Base-by-base conservation (phyloP, 2,797 vertebrate species). In the Arvicola amphibius region DNA sequence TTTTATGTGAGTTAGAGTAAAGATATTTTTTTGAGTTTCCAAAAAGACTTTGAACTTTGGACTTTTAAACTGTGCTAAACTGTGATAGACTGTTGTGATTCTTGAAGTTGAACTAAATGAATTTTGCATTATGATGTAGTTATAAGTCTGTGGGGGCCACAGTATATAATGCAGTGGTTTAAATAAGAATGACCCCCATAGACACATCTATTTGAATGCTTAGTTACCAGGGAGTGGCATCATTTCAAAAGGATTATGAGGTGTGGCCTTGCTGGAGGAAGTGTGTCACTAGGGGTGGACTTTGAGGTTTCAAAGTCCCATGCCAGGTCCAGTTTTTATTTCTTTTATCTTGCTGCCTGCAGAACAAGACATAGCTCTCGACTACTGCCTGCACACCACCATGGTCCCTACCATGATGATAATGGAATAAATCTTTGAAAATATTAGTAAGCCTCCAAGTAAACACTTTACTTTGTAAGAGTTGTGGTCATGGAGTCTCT, bases 81-180 rank as follows among this genome's bases (percentile, higher is more conserved):
- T 59, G 21, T 59, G 56, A 8, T 59, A 59, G 56, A 59, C 56
- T 59, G 2, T 59, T 59, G 21, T 23, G 21, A 59, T 59, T 59
- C 23, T 59, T 59, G 56, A 59, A 59, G 56, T 59, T 23, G 56
- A 59, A 59, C 56, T 23, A 23, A 59, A 59, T 59, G 7, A 23
- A 59, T 59, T 59, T 59, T 23, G 7, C 21, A 23, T 59, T 59
- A 23, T 8, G 21, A 59, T 23, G 56, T 59, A 59, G 56, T 2
- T 59, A 2, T 59, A 59, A 59, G 56, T 59, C 56, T 59, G 2
- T 59, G 21, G 56, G 2, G 56, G 7, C 21, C 56, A 59, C 7
- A 0, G 7, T 59, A 2, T 23, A 21, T 2, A 59, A 23, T 23
- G 56, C 0, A 0, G 56, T 59, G 0, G 2, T 59, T 59, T 59